Evolutionary conservation across 2,113 vertebrate genomes (phyloP).

Genomic region (Larimichthys polyactis): DNA sequence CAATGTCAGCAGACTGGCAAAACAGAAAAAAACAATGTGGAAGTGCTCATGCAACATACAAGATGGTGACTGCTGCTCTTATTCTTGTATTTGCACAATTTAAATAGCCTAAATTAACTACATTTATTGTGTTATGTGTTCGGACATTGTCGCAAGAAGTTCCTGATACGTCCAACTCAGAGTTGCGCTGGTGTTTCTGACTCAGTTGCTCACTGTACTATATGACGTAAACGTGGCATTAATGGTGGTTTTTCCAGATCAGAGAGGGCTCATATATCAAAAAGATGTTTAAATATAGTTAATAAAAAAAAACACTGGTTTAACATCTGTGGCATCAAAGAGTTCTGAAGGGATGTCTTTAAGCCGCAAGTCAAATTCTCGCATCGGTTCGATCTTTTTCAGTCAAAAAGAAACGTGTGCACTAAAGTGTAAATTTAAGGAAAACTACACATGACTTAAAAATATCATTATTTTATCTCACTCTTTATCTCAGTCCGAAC

Average conservation of each 20-base stretch:
- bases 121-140: background rate
- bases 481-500: too few species aligned
- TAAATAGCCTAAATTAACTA: background rate
- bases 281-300: background rate
- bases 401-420: background rate
- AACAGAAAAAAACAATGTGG: background rate
- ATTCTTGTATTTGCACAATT: background rate
- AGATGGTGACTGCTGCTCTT: background rate
- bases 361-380: background rate
- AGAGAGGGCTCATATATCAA: background rate
- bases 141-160: background rate
- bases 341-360: background rate
- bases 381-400: background rate
- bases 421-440: background rate
- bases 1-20: background rate
- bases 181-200: background rate
- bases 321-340: constrained; percentile 1
- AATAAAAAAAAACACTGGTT: background rate
- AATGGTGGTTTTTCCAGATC: background rate
- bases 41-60: background rate
- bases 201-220: background rate
- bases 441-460: background rate
- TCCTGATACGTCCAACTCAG: background rate
- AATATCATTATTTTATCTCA: background rate
- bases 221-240: background rate